Conservation (phyloP, 2,113 vertebrate genomes). For the Todiramphus chloris region DNA sequence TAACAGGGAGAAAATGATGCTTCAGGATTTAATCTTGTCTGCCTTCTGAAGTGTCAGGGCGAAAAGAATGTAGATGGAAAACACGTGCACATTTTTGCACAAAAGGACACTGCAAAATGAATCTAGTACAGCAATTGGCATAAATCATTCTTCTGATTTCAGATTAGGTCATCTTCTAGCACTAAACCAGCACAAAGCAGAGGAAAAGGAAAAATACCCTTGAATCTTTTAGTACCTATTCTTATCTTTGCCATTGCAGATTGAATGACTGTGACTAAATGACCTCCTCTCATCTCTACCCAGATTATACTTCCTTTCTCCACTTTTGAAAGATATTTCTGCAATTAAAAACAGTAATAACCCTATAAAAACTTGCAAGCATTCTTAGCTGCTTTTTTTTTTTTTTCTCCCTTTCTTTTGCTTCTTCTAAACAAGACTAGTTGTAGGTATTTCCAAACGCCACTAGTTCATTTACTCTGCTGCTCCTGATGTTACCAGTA, state of each 20-base stretch:
- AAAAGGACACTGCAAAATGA: neutral
- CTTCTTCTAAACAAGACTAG: neutral
- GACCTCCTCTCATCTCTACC: neutral
- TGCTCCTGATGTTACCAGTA: neutral
- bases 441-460: neutral
- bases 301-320: neutral
- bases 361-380: neutral
- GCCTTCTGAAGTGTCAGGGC: neutral
- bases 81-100: neutral
- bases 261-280: neutral
- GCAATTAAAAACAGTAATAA: neutral
- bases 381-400: neutral
- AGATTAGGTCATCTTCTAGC: neutral
- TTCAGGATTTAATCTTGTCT: neutral
- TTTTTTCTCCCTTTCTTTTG: neutral
- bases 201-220: neutral
- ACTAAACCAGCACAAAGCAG: neutral
- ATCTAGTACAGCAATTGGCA: neutral
- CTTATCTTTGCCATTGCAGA: neutral
- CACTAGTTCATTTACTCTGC: neutral
- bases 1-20: neutral
- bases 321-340: neutral
- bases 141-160: neutral
- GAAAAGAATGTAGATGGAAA: neutral
- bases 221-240: neutral